Evolutionary conservation across 2,113 vertebrate species (phyloP), one percentile per base, ranked within the genome.

Genomic region (Trinectes maculatus): DNA sequence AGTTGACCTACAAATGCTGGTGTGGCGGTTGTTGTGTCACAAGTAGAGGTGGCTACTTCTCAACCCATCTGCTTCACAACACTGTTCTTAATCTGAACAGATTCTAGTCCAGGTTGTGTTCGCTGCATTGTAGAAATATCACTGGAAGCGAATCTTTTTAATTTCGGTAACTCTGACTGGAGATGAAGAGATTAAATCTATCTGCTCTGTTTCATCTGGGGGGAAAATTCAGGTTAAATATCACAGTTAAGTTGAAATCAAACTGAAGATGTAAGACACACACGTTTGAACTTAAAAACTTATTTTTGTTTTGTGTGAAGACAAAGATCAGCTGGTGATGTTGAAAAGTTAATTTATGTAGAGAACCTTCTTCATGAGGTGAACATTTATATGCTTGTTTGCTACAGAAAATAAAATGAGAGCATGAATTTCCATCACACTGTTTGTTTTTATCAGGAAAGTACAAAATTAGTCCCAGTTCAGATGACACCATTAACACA

Each of bases 381-480:
- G 16, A 39, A 39, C 15, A 28, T 37, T 8, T 63, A 58, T 67
- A 7, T 74, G 64, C 25, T 51, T 26, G 51, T 74, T 57, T 74
- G 49, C 9, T 26, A 24, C 33, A 26, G 9, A 26, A 29, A 74
- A 74, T 74, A 71, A 74, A 77, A 19, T 3, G 2, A 7, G 6
- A 49, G 22, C 52, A 21, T 15, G 0, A 54, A 29, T 66, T 26
- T 37, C 5, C 0, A 18, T 39, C 39, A 6, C n/a, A n/a, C n/a
- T n/a, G 0, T 70, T 46, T 51, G 40, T 79, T 18, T 64, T 63
- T 58, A 36, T 65, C 6, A 40, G 43, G 70, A 57, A 59, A 64
- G 18, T 60, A n/a, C 52, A 70, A 69, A 64, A 77, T 18, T 54
- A 67, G 11, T 59, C 15, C 12, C n/a, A 36, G 8, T 34, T 40